phyloP scores from a whole-genome alignment of 2,797 vertebrate genomes.

The Tapirus indicus region DNA sequence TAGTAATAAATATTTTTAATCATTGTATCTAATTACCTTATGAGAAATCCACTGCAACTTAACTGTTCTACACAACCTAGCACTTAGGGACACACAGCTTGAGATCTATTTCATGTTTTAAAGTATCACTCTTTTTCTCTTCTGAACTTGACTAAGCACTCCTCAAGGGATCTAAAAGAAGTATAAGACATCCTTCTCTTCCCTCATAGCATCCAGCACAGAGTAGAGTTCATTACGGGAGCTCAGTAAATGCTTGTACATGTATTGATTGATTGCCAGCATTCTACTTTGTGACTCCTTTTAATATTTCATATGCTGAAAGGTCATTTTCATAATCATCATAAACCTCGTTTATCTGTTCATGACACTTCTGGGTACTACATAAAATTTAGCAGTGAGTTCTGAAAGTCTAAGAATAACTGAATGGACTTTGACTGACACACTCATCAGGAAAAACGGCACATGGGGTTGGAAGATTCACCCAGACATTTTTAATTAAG shows the following conservation, averaged over 20 bases:
- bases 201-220: neutral
- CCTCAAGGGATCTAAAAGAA: constrained; percentile 11
- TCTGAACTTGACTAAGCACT: constrained; percentile 8
- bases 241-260: constrained; percentile 36
- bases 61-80: neutral
- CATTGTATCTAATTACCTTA: neutral
- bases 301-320: constrained; percentile 68
- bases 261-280: constrained; percentile 61
- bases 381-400: constrained; percentile 46
- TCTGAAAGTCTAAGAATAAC: constrained; percentile 50
- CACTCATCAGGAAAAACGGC: neutral
- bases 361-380: constrained; percentile 3
- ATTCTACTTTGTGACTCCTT: constrained; percentile 64
- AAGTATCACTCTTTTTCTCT: constrained; percentile 7
- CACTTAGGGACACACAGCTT: neutral
- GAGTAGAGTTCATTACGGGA: constrained; percentile 34
- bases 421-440: constrained; percentile 32
- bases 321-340: constrained; percentile 63
- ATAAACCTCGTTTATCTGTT: constrained; percentile 68
- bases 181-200: neutral
- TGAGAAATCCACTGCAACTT: neutral
- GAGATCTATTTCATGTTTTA: constrained; percentile 16
- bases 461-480: neutral
- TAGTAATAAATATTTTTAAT: constrained; percentile 14
- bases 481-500: neutral